Evolutionary conservation across 2,888 invertebrate species (phyloP).

Genomic region (Cantharis flavilabris): DNA sequence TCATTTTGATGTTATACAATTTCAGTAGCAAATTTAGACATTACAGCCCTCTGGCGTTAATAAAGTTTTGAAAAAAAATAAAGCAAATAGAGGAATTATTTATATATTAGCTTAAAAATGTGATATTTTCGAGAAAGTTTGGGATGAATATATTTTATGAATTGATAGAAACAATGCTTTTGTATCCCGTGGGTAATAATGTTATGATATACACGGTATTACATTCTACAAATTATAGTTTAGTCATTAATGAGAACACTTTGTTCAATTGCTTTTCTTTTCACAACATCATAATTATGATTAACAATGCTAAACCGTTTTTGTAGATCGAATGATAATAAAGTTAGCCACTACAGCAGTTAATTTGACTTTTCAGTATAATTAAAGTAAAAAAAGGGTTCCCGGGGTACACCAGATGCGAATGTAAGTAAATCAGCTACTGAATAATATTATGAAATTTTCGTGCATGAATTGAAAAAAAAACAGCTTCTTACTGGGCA

Average conservation of each 20-base stretch:
- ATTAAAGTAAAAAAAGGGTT: not conserved
- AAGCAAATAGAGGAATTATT: no score
- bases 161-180: no score
- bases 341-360: not conserved
- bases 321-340: not conserved
- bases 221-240: not conserved
- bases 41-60: not conserved
- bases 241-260: not conserved
- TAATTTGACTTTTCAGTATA: not conserved
- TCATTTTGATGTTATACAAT: not conserved
- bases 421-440: not conserved
- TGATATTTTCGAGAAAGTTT: no score
- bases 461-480: not conserved
- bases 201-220: not conserved
- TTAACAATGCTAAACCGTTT: not conserved
- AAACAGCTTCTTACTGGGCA: not conserved
- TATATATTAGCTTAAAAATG: no score
- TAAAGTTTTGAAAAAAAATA: no score
- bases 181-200: no score
- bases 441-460: not conserved
- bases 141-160: no score
- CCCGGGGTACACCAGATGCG: not conserved
- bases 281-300: not conserved
- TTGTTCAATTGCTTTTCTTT: not conserved
- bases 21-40: not conserved